Evolutionary conservation across 2,113 vertebrate genomes (phyloP).

Genomic region (Caretta caretta): DNA sequence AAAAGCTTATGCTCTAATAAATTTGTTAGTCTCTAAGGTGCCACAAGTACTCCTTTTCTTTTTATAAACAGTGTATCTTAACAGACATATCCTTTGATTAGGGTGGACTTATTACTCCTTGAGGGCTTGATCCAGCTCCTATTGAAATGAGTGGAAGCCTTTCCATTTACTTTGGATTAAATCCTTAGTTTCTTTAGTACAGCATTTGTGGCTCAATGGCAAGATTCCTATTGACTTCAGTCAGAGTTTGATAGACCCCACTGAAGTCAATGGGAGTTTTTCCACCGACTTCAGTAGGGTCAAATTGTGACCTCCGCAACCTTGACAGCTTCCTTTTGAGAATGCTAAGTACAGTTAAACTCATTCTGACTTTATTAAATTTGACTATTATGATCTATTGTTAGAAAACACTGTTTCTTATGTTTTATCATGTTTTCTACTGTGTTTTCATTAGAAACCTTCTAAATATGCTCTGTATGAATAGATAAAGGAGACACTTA

Average conservation of each 20-base stretch:
- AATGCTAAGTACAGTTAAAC: not conserved
- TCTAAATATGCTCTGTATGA: not conserved
- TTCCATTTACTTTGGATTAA: not conserved
- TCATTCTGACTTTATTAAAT: not conserved
- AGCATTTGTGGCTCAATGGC: not conserved
- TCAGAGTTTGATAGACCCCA: not conserved
- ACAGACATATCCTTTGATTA: not conserved
- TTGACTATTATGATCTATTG: not conserved
- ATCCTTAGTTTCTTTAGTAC: not conserved
- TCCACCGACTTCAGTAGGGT: accelerated
- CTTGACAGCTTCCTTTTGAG: not conserved
- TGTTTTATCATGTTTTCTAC: not conserved
- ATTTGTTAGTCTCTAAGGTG: too few species aligned
- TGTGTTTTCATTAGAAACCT: not conserved
- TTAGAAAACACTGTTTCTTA: not conserved
- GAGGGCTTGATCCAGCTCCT: not conserved
- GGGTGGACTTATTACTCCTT: not conserved
- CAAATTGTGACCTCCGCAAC: not conserved
- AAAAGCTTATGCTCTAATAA: too few species aligned
- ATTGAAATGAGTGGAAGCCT: not conserved
- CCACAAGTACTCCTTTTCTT: too few species aligned
- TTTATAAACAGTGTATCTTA: not conserved
- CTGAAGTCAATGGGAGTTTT: not conserved
- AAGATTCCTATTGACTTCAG: not conserved
- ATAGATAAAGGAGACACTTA: not conserved